These are phyloP conservation scores for Hylaeus anthracinus DNA, from an alignment of 1,140 invertebrate genomes.

Conservation along the genomic window DNA sequence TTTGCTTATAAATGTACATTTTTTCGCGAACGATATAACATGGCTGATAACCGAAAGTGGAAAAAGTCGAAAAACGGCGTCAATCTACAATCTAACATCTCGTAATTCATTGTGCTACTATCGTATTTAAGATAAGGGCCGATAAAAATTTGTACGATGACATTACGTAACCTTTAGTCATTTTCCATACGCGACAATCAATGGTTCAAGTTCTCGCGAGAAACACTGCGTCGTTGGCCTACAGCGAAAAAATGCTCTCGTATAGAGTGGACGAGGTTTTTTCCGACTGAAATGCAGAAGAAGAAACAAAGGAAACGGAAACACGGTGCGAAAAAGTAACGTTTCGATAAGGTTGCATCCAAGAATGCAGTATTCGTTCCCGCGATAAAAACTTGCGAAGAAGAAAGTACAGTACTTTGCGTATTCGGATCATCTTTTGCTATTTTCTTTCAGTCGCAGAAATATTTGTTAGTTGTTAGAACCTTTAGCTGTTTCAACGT, in stretches of 20 bases:
- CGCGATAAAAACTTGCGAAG: background rate
- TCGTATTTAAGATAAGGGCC: background rate
- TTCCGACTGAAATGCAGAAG: too few relatives aligned
- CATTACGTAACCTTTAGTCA: background rate
- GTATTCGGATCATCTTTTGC: background rate
- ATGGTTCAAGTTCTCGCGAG: too few relatives aligned
- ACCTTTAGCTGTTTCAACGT: background rate
- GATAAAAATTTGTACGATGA: background rate
- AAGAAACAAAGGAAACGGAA: too few relatives aligned
- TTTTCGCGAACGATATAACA: too few relatives aligned
- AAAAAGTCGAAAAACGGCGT: background rate
- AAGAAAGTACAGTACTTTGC: background rate
- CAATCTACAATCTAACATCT: slow-evolving; percentile 12
- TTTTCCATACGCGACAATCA: too few relatives aligned
- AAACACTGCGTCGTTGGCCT: too few relatives aligned
- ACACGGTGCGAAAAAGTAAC: background rate
- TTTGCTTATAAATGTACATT: too few relatives aligned
- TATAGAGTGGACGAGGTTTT: too few relatives aligned
- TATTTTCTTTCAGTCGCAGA: background rate
- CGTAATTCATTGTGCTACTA: background rate
- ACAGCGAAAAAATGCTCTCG: background rate
- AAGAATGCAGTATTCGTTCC: background rate
- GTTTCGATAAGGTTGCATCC: background rate
- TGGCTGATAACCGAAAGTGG: background rate
- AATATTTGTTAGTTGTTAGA: background rate